Conservation (phyloP, 1,140 invertebrate species). For the Drosophila pseudoobscura region DNA sequence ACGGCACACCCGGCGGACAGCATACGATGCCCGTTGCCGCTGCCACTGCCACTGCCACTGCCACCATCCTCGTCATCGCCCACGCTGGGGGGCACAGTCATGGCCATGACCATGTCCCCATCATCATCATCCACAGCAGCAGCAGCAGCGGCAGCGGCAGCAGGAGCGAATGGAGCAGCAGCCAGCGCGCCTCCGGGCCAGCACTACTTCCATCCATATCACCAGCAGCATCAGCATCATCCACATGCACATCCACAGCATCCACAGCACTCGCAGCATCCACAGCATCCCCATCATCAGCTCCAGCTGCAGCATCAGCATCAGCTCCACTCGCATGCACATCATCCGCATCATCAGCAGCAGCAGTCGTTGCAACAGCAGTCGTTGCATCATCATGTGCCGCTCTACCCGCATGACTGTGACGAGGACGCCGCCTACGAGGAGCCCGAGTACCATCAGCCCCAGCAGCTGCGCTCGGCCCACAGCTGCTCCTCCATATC, state of each 20-base stretch:
- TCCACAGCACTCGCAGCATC: conserved; percentile 6
- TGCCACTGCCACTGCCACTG: conserved; percentile 40
- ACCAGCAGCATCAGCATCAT: conserved; percentile 58
- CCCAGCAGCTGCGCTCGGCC: conserved; percentile 64
- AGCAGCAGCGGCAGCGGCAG: conserved; percentile 32
- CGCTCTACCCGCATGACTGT: conserved; percentile 65
- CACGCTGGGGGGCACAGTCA: not conserved
- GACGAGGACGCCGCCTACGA: conserved; percentile 70
- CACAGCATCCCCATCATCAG: conserved; percentile 3
- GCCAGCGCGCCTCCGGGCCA: conserved; percentile 13
- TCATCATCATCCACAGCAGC: conserved; percentile 34
- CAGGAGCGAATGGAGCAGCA: conserved; percentile 39
- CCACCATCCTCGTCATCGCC: conserved; percentile 45
- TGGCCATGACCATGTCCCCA: conserved; percentile 45
- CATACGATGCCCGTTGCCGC: conserved; percentile 72
- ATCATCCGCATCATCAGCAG: conserved; percentile 30
- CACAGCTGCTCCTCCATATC: conserved; percentile 67
- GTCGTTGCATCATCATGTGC: conserved; percentile 25
- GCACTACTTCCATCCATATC: conserved; percentile 67
- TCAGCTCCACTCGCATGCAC: conserved; percentile 10
- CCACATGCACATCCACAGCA: conserved; percentile 16
- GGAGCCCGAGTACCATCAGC: conserved; percentile 80
- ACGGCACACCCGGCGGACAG: conserved; percentile 81
- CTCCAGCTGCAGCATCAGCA: conserved; percentile 37
- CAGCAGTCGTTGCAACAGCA: conserved; percentile 28